Base-by-base conservation (phyloP, 1,140 invertebrate genomes). In the Brachionus sp. region DNA sequence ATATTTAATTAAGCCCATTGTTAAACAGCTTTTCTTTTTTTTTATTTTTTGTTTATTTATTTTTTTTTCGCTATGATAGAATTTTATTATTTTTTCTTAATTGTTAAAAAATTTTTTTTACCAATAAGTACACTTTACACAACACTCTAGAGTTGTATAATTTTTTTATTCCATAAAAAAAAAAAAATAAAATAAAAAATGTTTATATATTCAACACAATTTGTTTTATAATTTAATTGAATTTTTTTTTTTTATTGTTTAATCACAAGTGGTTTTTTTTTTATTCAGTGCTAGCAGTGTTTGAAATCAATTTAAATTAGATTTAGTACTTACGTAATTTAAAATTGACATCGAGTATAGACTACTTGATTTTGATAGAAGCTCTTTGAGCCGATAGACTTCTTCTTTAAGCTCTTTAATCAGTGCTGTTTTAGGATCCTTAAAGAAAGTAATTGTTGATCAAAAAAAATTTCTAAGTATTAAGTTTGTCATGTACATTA, bases 371-470 rank as follows among this genome's bases (percentile, higher is more conserved):
- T 80, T 57, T 0, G 50, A 35, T 16, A 80, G 50, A 9, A 80
- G 19, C 10, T 80, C 77, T 80, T 80, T 80, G 2, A 80, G 50
- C 1, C 39, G 35, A 44, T 6, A 57, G 5, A 80, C 57, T 80
- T 80, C 77, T 44, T 80, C 35, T 66, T 80, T 80, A 12, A 80
- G 50, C 19, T 80, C 77, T 35, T 80, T 80, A 5, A 80, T 80
- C 12, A 80, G 33, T 10, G 77, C 50, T 42, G 77, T 80, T 50
- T 80, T 80, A 3, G 77, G 77, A 37, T 80, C 77, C 75, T 78
- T 23, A 16, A 33, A 57, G 2, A 39, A 70, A 70, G 5, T 4
- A 13, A 6, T 70, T 37, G n/a, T n/a, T n/a, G n/a, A n/a, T n/a
- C n/a, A n/a, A 42, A 6, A 37, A 37, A 37, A 16, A 37, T 70